A percentile compares a stretch with the other conserved stretches of the same genome.
These are phyloP conservation scores for Todus mexicanus DNA, from an alignment of 2,797 vertebrate species.

Conservation along the genomic window DNA sequence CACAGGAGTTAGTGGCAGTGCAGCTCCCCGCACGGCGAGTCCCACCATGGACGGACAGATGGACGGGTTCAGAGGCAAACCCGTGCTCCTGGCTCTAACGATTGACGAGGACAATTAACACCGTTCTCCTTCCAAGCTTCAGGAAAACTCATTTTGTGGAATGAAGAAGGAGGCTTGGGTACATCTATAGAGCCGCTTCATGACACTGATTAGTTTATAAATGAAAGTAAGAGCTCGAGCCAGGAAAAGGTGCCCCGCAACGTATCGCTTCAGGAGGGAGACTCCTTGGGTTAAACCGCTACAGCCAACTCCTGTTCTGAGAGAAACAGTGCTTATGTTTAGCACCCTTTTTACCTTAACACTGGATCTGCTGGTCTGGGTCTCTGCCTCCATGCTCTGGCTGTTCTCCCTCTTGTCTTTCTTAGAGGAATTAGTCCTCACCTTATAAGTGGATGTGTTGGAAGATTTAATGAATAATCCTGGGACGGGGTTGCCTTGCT, in stretches of 20 bases:
- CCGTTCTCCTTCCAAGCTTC: background rate
- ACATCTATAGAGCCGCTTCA: background rate
- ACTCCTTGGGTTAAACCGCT: background rate
- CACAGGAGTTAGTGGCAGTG: background rate
- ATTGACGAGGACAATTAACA: accelerated
- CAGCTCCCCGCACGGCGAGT: background rate
- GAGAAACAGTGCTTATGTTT: conserved; percentile 28
- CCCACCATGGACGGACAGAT: background rate
- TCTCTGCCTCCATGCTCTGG: conserved; percentile 69
- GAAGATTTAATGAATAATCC: conserved; percentile 89
- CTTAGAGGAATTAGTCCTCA: conserved; percentile 79
- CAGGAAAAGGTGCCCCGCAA: background rate
- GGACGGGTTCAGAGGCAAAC: accelerated
- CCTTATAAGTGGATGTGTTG: conserved; percentile 82
- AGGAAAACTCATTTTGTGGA: background rate
- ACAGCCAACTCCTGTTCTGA: conserved; percentile 24
- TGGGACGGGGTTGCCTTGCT: conserved; percentile 86
- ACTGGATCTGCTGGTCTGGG: conserved; percentile 63
- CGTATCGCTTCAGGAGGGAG: background rate
- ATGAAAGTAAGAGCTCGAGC: background rate
- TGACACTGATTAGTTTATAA: background rate
- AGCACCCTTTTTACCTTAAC: conserved; percentile 68
- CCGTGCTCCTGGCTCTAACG: background rate
- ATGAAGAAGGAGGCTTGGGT: background rate
- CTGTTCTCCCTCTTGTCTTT: conserved; percentile 70